Evolutionary conservation across 2,797 vertebrate species (phyloP).

Genomic region (Poeciliopsis paucimaculata): DNA sequence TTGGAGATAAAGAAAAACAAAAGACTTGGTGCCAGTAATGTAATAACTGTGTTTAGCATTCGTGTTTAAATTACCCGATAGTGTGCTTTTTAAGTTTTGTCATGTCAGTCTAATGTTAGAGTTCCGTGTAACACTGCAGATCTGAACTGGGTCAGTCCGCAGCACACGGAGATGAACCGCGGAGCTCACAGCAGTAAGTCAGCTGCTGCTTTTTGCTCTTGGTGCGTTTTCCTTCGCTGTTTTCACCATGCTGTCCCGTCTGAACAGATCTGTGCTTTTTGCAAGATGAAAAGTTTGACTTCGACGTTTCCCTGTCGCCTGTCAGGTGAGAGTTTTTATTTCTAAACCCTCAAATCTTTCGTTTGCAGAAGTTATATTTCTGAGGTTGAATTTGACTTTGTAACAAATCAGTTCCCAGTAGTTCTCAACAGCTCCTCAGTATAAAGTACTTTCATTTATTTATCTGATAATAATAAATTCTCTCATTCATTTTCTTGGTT

Average conservation of each 20-base stretch:
- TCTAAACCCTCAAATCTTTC: not conserved
- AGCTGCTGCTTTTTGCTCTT: not conserved
- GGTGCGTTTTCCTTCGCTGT: not conserved
- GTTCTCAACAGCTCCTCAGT: not conserved
- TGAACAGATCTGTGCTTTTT: constrained; percentile 61
- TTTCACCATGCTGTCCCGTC: not conserved
- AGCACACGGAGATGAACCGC: constrained; percentile 52
- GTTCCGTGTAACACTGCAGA: not conserved
- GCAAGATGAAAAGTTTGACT: constrained; percentile 84
- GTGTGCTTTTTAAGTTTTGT: rapidly evolving
- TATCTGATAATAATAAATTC: not conserved
- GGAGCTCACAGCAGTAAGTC: constrained; percentile 49
- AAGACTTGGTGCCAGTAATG: not conserved
- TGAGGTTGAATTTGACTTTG: not conserved
- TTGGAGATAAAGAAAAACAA: not conserved
- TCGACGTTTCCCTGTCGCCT: constrained; percentile 82
- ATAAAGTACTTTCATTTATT: not conserved
- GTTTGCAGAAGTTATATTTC: not conserved
- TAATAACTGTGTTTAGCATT: not conserved
- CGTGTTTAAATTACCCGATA: not conserved
- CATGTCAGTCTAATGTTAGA: not conserved
- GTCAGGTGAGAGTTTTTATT: constrained; percentile 65
- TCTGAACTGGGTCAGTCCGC: constrained; percentile 25
- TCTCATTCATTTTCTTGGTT: not conserved
- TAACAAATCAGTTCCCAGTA: not conserved